Evolutionary conservation across 30 jellyfish, hydroid and myxozoan species (phyloP), one percentile per base, ranked within the genome.

Genomic region (Aurelia sp.): DNA sequence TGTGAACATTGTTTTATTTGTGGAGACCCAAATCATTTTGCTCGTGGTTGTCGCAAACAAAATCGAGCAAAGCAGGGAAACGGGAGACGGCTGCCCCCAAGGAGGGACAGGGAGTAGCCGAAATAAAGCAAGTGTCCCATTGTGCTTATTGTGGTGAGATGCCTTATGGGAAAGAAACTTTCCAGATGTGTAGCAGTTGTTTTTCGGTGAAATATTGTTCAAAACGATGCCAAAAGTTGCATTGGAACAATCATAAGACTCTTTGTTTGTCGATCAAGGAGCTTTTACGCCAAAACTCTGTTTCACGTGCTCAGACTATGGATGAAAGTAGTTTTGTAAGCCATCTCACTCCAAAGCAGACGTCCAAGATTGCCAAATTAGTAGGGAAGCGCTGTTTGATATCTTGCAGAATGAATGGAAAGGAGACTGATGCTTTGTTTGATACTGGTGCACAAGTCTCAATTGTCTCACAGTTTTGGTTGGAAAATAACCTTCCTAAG

Each of bases 401-500:
- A 12, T 27, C 67, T n/a, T 79, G 80, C 38, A 20, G 8, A 30
- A 18, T 79, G 16, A 65, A 65, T 62, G 81, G 67, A 27, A 63
- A 6, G 57, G 30, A 35, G 41, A 31, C 71, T 41, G 53, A 63
- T 12, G 90, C 90, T 12, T 61, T 79, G 47, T 79, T 61, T 61
- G 79, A 76, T 60, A 76, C 88, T 17, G 78, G 88, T 31, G 88
- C 88, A 10, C 88, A 76, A 55, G 88, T 79, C 52, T 62, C 81
- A 24, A 62, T 79, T 15, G 81, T 61, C 35, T 63, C 80, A 18
- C 78, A 79, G 69, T 51, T 13, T 62, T 79, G 74, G 74, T 41
- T 79, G 50, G 75, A 62, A 22, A 44, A 63, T 15, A 62, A 62
- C 61, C 63, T 62, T 41, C 69, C 69, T 22, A 61, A 63, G 68